phyloP scores from a whole-genome alignment of 1,140 invertebrate species.

The Dreissena rostriformis region DNA sequence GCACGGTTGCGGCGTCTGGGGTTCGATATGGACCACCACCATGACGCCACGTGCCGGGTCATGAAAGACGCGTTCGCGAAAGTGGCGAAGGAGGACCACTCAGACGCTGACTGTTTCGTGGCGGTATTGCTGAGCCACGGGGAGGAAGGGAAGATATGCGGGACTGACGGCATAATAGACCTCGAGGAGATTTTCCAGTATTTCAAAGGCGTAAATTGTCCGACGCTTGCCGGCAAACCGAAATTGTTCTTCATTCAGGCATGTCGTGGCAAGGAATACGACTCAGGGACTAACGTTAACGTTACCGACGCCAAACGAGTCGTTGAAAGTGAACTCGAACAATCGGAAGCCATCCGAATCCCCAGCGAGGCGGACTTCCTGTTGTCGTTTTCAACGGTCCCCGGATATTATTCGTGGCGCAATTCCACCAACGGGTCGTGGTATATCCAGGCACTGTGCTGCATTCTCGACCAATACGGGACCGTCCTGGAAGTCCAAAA shows the following conservation, averaged over 20 bases:
- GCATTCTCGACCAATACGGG: constrained; percentile 46
- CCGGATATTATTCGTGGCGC: constrained; percentile 67
- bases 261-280: constrained; percentile 68
- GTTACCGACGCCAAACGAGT: constrained; percentile 26
- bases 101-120: constrained; percentile 62
- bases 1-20: constrained; percentile 29
- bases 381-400: constrained; percentile 66
- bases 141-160: constrained; percentile 63
- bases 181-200: constrained; percentile 66
- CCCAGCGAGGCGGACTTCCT: constrained; percentile 70
- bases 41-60: constrained; percentile 35
- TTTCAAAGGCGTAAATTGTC: constrained; percentile 69
- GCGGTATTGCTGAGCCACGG: constrained; percentile 73
- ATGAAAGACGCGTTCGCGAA: constrained; percentile 27
- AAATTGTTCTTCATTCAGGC: constrained; percentile 77
- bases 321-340: neutral
- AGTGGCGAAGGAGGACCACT: constrained; percentile 53
- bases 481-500: constrained; percentile 42
- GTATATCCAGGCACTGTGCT: constrained; percentile 60
- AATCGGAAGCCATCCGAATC: constrained; percentile 47
- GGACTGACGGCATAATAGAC: constrained; percentile 62
- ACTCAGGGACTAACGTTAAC: constrained; percentile 21
- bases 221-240: constrained; percentile 67
- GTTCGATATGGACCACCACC: constrained; percentile 32
- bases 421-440: constrained; percentile 63